A percentile compares a stretch with the other conserved stretches of the same genome.
phyloP scores from a whole-genome alignment of 2,113 vertebrate genomes.

The Fregata magnificens region DNA sequence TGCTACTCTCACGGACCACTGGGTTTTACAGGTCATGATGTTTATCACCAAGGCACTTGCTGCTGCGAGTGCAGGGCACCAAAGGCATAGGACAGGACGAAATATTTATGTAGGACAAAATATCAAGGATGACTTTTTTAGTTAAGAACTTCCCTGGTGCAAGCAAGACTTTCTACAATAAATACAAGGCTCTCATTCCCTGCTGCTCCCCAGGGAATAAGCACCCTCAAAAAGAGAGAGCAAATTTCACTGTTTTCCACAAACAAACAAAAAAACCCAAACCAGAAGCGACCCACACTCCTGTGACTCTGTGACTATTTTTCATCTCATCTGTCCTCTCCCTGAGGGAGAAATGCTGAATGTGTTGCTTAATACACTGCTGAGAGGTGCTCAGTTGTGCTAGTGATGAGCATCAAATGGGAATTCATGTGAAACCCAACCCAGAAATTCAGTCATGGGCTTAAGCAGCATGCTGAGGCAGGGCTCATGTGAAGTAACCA shows the following conservation, averaged over 20 bases:
- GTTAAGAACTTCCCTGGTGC: neutral
- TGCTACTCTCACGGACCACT: fast-evolving
- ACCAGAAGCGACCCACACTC: fast-evolving
- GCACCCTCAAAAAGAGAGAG: neutral
- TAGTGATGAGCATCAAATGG: neutral
- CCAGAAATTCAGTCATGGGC: neutral
- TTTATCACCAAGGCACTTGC: neutral
- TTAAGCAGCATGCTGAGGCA: neutral
- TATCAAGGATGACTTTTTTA: neutral
- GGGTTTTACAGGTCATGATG: neutral
- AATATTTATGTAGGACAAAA: neutral
- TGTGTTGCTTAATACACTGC: neutral
- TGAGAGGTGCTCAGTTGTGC: neutral
- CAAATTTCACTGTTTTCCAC: neutral
- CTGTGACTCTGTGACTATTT: neutral
- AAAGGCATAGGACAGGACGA: neutral
- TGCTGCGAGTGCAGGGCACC: neutral
- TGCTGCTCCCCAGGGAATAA: neutral
- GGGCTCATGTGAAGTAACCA: neutral
- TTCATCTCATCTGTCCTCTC: neutral
- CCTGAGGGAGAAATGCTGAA: neutral
- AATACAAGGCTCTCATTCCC: neutral
- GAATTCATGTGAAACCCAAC: neutral
- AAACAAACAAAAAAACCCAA: neutral
- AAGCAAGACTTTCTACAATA: neutral